Evolutionary conservation across 1,140 invertebrate genomes (phyloP).

Genomic region (Solenopsis invicta): DNA sequence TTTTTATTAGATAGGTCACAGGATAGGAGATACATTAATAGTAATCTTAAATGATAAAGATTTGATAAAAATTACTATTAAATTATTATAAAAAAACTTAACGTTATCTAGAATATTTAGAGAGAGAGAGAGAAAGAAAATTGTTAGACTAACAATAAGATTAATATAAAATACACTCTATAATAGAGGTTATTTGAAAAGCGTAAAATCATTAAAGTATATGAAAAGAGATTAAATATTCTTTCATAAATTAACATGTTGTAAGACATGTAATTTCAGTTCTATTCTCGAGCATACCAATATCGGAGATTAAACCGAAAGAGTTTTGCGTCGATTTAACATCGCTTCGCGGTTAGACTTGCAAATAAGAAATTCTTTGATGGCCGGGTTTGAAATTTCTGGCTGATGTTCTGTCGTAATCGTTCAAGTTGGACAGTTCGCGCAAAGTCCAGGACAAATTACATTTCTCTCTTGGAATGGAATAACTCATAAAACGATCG

Average conservation of each 20-base stretch:
- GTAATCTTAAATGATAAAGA: too few species aligned
- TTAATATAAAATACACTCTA: too few species aligned
- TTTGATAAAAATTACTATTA: too few species aligned
- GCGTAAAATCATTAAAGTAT: background rate
- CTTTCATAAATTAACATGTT: background rate
- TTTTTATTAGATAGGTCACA: too few species aligned
- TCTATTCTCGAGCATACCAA: background rate
- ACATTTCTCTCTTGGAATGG: constrained; percentile 55
- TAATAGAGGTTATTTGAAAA: background rate
- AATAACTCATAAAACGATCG: constrained; percentile 64
- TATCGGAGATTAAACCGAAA: background rate
- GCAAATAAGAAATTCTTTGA: constrained; percentile 56
- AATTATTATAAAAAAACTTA: too few species aligned
- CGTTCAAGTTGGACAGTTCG: constrained; percentile 50
- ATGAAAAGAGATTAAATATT: background rate
- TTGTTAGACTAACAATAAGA: too few species aligned
- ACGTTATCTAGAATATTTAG: too few species aligned
- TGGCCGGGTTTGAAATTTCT: constrained; percentile 11
- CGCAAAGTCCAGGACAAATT: constrained; percentile 61
- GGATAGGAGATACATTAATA: too few species aligned
- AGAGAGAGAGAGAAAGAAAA: too few species aligned
- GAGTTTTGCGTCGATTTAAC: background rate
- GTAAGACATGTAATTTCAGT: background rate
- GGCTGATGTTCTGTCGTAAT: constrained; percentile 61
- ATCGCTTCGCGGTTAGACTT: constrained; percentile 54